Base-by-base conservation (phyloP, 2,113 vertebrate species). In the Sinosuthora webbiana region DNA sequence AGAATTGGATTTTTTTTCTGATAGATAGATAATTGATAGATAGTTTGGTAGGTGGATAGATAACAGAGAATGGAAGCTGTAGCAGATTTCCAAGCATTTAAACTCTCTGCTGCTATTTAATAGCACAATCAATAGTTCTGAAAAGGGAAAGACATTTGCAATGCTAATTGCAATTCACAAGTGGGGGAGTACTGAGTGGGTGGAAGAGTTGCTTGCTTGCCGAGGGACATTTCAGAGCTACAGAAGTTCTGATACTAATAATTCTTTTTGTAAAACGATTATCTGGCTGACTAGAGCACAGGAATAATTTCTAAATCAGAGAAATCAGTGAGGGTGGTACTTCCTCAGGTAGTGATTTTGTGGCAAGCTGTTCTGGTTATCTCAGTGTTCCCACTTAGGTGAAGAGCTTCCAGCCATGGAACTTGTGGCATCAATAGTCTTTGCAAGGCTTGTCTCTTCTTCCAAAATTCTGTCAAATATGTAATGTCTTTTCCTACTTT, bases 81-180 rank as follows among this genome's bases (percentile, higher is more conserved):
- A 89, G 33, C 45, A 74, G 23, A 37, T 96, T 94, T 80, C 64
- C 53, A 80, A 42, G 64, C 68, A 57, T 91, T 86, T 84, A 87
- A 86, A 87, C 57, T 77, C 71, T 81, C 68, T 95, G 44, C 49
- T 96, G 64, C 83, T 84, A 41, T 86, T 92, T 94, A 95, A 71
- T 81, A 62, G 62, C 65, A 86, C 83, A 95, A 94, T 96, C 88
- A 88, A 95, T 94, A 89, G 47, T 71, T 93, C 94, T 87, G 79
- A 93, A 95, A 96, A 90, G 28, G 88, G 89, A 96, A 96, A 95
- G 87, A n/a, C 52, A 92, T 96, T 96, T 96, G 88, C 88, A 95
- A 94, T 95, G 85, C 83, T 96, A 97, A 97, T 93, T 84, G 60
- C 76, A 90, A 68, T 93, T 92, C 88, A 75, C 95, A 94, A 84